Conservation (phyloP, 2,113 vertebrate species). For the Erinaceus europaeus region DNA sequence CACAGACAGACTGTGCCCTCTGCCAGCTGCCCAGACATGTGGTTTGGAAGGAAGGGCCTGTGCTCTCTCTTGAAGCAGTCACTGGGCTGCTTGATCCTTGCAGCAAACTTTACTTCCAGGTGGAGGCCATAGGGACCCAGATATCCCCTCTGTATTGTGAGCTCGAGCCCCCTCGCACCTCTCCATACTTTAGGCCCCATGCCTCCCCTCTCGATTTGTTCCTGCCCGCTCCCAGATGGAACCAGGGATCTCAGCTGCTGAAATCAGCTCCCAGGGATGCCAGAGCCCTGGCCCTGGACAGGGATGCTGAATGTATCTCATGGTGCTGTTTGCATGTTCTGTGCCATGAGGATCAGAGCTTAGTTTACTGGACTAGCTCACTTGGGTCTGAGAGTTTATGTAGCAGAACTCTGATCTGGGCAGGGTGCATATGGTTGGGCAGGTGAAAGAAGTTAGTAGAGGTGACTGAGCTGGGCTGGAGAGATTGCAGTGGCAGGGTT, state of each 20-base stretch:
- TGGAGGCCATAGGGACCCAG: not conserved
- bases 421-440: not conserved
- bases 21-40: not conserved
- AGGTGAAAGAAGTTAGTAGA: not conserved
- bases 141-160: not conserved
- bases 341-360: fast-evolving
- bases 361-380: not conserved
- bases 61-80: not conserved
- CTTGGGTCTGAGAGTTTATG: not conserved
- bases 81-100: not conserved
- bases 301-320: constrained; percentile 51
- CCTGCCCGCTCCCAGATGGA: not conserved
- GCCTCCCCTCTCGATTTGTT: not conserved
- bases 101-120: not conserved
- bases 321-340: not conserved
- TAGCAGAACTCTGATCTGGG: not conserved
- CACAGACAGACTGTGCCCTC: not conserved
- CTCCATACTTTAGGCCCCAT: not conserved
- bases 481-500: not conserved
- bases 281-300: constrained; percentile 31
- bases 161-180: not conserved
- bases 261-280: constrained; percentile 55
- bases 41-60: not conserved
- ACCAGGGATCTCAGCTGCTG: constrained; percentile 8
- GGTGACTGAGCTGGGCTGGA: not conserved